A percentile compares a stretch with the other conserved stretches of the same genome.
phyloP scores from a whole-genome alignment of 1,140 invertebrate species.

The Drosophila pandora region DNA sequence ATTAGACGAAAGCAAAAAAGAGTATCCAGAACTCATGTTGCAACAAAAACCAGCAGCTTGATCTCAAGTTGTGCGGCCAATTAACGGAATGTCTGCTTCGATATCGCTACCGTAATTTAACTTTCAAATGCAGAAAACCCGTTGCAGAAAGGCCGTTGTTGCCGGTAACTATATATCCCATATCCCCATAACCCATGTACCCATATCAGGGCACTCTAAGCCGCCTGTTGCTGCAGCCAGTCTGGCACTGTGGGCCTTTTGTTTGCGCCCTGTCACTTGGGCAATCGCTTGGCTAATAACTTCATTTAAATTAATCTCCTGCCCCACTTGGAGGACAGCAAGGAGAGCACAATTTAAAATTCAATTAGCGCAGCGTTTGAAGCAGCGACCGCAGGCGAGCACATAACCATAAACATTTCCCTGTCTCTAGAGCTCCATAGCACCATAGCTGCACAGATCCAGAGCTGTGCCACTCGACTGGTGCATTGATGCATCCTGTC shows the following conservation, averaged over 20 bases:
- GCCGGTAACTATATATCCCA: slow-evolving; percentile 24
- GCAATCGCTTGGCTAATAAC: slow-evolving; percentile 64
- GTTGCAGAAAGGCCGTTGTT: slow-evolving; percentile 22
- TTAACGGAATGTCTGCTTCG: slow-evolving; percentile 64
- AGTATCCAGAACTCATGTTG: slow-evolving; percentile 10
- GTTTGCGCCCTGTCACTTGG: slow-evolving; percentile 64
- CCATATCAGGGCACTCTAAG: slow-evolving; percentile 47
- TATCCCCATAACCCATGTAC: slow-evolving; percentile 27
- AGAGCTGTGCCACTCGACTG: background rate
- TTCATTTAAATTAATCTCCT: slow-evolving; percentile 77
- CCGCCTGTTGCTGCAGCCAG: slow-evolving; percentile 2
- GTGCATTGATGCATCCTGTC: slow-evolving; percentile 58
- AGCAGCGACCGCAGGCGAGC: slow-evolving; percentile 60
- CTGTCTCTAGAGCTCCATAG: background rate
- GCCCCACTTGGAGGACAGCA: slow-evolving; percentile 24
- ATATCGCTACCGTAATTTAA: slow-evolving; percentile 64
- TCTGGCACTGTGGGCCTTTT: slow-evolving; percentile 53
- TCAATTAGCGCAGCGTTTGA: slow-evolving; percentile 71
- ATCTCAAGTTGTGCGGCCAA: slow-evolving; percentile 70
- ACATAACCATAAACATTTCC: slow-evolving; percentile 51
- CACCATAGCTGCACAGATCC: background rate
- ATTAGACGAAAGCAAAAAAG: slow-evolving; percentile 2
- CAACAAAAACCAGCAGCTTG: slow-evolving; percentile 29
- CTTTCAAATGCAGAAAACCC: slow-evolving; percentile 67
- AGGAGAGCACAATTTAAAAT: slow-evolving; percentile 67